Percentiles rank a stretch among this genome's conserved stretches.
Conservation (phyloP, 2,113 vertebrate species). For the Lepus timidus region DNA sequence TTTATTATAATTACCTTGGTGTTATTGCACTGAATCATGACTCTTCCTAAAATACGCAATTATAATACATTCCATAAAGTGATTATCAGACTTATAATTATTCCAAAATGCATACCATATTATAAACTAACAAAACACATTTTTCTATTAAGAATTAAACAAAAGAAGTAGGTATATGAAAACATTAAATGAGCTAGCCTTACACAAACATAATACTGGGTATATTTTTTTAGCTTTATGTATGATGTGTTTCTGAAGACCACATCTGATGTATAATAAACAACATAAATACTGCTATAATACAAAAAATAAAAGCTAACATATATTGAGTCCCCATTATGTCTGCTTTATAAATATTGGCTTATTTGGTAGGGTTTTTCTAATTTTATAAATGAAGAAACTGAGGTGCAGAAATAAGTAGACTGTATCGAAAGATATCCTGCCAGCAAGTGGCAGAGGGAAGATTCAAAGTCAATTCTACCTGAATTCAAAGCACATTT, state of each 20-base stretch:
- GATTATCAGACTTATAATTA: constrained; percentile 53
- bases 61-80: constrained; percentile 44
- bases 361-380: not conserved
- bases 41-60: constrained; percentile 53
- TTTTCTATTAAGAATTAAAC: constrained; percentile 50
- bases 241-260: constrained; percentile 12
- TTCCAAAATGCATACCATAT: constrained; percentile 37
- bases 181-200: constrained; percentile 51
- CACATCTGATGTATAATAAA: not conserved
- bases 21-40: constrained; percentile 36
- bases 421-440: not conserved
- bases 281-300: not conserved
- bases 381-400: constrained; percentile 41
- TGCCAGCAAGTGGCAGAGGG: not conserved
- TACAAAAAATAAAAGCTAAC: constrained; percentile 37
- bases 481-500: not conserved
- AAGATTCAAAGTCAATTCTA: constrained; percentile 36
- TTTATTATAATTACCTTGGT: constrained; percentile 54
- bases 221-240: constrained; percentile 6
- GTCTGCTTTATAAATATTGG: not conserved
- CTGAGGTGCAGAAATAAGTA: constrained; percentile 28
- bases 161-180: constrained; percentile 47
- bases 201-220: not conserved
- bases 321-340: not conserved
- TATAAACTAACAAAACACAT: constrained; percentile 48